Conservation (phyloP, 2,113 vertebrate genomes). For the Chascanopsetta lugubris region DNA sequence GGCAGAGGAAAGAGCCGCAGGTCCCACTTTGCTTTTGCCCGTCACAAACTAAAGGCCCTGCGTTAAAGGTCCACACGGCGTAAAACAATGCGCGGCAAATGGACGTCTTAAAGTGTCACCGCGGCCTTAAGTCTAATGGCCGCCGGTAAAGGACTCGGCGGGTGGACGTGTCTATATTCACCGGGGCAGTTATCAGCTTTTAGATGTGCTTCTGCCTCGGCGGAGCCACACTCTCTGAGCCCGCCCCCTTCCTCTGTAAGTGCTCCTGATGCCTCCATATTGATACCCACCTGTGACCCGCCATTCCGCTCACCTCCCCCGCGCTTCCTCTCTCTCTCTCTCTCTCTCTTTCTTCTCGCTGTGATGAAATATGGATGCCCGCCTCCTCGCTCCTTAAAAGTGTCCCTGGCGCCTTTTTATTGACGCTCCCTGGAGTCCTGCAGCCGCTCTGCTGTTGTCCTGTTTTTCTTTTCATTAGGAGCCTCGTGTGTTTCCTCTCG, state of each 20-base stretch:
- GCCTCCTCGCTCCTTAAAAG: slow-evolving; percentile 31
- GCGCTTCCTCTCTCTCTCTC: no score
- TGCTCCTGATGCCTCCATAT: slow-evolving; percentile 59
- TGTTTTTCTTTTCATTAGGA: slow-evolving; percentile 60
- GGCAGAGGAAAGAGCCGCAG: not conserved
- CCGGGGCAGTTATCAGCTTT: slow-evolving; percentile 68
- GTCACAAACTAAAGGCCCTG: no score
- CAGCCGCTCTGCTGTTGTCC: slow-evolving; percentile 41
- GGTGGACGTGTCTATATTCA: slow-evolving; percentile 55
- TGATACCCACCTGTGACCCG: slow-evolving; percentile 61
- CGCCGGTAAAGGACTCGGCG: slow-evolving; percentile 54
- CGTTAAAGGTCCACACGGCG: slow-evolving; percentile 6
- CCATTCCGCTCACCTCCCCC: slow-evolving; percentile 49
- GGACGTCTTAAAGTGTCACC: slow-evolving; percentile 52
- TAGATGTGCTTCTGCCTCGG: slow-evolving; percentile 40
- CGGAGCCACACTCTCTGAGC: slow-evolving; percentile 25
- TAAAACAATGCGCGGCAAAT: slow-evolving; percentile 25
- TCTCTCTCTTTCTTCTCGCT: no score
- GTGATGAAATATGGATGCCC: slow-evolving; percentile 70
- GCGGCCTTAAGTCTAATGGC: slow-evolving; percentile 42
- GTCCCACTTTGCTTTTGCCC: not conserved
- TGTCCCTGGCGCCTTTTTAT: slow-evolving; percentile 67
- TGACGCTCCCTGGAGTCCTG: slow-evolving; percentile 42
- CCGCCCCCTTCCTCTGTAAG: slow-evolving; percentile 21
- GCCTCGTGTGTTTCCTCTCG: slow-evolving; percentile 18